Base-by-base conservation (phyloP, 2,888 invertebrate genomes). In the Plagodis pulveraria region DNA sequence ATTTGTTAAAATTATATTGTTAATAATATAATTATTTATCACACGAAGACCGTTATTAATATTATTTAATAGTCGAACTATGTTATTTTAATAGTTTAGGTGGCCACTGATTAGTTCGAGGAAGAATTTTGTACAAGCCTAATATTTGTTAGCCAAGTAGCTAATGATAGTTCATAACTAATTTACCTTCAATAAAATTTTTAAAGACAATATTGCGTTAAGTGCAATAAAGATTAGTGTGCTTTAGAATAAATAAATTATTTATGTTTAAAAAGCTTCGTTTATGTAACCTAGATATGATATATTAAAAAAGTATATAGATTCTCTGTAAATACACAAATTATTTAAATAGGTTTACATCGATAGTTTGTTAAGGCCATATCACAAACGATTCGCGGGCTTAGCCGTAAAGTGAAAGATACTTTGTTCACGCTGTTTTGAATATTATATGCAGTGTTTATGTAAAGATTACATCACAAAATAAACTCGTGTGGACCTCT, bases 201-300 rank as follows among this genome's bases (percentile, higher is more conserved):
- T 74, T 66, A 69, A 81, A 80, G 84, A 84, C 83, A 84, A 83
- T 84, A 78, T 76, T 73, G 67, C 77, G 70, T 75, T 75, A 78
- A 81, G 81, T 84, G 84, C 84, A 83, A 83, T 84, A 83, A 83
- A 6, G 64, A 73, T 63, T 70, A 78, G 81, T 81, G 83, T 83
- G 80, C 84, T 82, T 77, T 81, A 82, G 76, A 65, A 65, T 63
- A 69, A 66, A 64, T 62, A 63, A 54, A 51, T 55, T 60, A 46
- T 51, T 36, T 52, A 56, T 7, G 48, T 45, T 52, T 49, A 22
- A 6, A 55, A 57, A 65, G 60, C 63, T 67, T 67, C 56, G 55
- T 55, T 63, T 73, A 73, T 74, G 65, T 72, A 74, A 70, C 74
- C 73, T 72, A 73, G 67, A 63, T 71, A 65, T 68, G 65, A 66